Evolutionary conservation across 2,888 invertebrate genomes (phyloP).

Genomic region (Plusia festucae): DNA sequence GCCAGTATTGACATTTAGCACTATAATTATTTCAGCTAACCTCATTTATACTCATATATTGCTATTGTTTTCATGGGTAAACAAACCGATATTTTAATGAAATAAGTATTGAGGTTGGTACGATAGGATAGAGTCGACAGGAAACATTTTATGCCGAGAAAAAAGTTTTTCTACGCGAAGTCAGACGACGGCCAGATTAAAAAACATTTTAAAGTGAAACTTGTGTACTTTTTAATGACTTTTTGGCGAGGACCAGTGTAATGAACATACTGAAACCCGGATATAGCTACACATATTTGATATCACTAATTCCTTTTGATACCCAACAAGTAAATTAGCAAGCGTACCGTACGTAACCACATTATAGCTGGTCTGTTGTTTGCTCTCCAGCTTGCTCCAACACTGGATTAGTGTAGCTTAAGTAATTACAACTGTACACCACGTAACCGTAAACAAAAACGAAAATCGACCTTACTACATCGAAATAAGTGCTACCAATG

Average conservation of each 20-base stretch:
- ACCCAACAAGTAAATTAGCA: slow-evolving; percentile 39
- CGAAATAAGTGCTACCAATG: background rate
- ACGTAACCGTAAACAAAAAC: background rate
- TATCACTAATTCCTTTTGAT: slow-evolving; percentile 44
- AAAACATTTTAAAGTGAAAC: background rate
- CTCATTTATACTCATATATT: background rate
- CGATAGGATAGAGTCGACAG: background rate
- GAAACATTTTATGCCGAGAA: background rate
- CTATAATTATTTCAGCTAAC: background rate
- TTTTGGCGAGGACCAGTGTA: background rate
- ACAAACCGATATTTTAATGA: too few species aligned
- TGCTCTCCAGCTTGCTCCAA: slow-evolving; percentile 47
- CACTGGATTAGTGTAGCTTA: slow-evolving; percentile 50
- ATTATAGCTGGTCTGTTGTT: slow-evolving; percentile 49
- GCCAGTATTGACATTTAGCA: background rate
- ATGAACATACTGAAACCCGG: background rate
- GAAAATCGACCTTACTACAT: background rate
- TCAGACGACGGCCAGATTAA: background rate
- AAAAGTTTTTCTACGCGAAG: background rate
- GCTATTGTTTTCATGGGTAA: background rate
- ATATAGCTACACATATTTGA: slow-evolving; percentile 21
- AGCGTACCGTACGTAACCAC: slow-evolving; percentile 47
- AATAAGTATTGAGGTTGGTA: background rate
- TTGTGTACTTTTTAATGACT: slow-evolving; percentile 3
- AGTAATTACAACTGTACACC: slow-evolving; percentile 50